Percentiles rank a stretch among this genome's conserved stretches.
Conservation (phyloP, 2,888 invertebrate species). For the Polylopha cassiicola region DNA sequence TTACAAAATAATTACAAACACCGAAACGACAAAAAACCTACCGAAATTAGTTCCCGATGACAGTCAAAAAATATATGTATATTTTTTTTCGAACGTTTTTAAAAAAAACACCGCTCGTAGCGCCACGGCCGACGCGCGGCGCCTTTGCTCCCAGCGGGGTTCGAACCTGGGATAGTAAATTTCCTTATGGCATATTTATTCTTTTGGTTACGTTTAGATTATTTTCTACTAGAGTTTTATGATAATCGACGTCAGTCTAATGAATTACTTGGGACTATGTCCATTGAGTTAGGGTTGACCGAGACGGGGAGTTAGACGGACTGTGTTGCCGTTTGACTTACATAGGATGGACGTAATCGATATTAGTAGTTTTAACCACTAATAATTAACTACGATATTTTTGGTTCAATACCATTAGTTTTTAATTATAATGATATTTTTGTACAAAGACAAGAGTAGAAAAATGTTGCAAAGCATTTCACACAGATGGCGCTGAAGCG, state of each 20-base stretch:
- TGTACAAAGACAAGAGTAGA: too few relatives aligned
- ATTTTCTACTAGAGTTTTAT: conserved; percentile 73
- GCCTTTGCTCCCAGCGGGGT: conserved; percentile 62
- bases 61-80: conserved; percentile 73
- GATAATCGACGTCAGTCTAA: conserved; percentile 63
- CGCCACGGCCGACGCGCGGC: conserved; percentile 65
- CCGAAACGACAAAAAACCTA: conserved; percentile 68
- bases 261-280: conserved; percentile 69
- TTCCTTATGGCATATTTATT: conserved; percentile 71
- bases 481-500: too few relatives aligned
- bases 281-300: too few relatives aligned
- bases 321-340: too few relatives aligned
- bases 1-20: conserved; percentile 66
- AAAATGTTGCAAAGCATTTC: too few relatives aligned
- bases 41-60: conserved; percentile 77
- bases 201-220: conserved; percentile 49
- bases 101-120: conserved; percentile 51
- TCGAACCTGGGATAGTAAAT: conserved; percentile 58
- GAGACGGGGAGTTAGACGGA: too few relatives aligned
- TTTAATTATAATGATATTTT: too few relatives aligned
- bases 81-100: conserved; percentile 50
- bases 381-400: too few relatives aligned
- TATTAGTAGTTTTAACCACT: too few relatives aligned
- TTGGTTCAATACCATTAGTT: too few relatives aligned
- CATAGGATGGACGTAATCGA: too few relatives aligned